A percentile compares a stretch with the other conserved stretches of the same genome.
These are phyloP conservation scores for Lucinisca nassula DNA, from an alignment of 2,888 invertebrate species.

Conservation along the genomic window DNA sequence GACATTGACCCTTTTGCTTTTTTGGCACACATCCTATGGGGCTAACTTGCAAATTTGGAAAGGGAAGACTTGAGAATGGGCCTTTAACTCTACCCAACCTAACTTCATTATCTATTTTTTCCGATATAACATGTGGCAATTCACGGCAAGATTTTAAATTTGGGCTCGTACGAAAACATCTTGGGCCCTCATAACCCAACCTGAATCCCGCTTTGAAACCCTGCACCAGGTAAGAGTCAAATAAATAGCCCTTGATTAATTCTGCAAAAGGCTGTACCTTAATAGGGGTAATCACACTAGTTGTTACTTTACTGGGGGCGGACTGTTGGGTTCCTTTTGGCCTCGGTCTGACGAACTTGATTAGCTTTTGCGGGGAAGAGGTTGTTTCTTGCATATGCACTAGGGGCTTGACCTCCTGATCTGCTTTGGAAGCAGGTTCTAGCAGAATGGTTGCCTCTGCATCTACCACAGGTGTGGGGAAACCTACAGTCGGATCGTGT, in stretches of 20 bases:
- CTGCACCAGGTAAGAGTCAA: background rate
- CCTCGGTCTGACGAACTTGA: too few species aligned
- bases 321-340: too few species aligned
- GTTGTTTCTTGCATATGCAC: too few species aligned
- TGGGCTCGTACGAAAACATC: background rate
- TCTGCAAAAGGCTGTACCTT: background rate
- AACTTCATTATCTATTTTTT: constrained; percentile 37
- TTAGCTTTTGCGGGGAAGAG: too few species aligned
- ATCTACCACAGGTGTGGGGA: constrained; percentile 1
- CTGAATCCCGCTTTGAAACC: constrained; percentile 21
- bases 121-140: constrained; percentile 1
- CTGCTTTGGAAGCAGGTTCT: too few species aligned
- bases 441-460: too few species aligned
- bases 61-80: constrained; percentile 34
- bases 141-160: constrained; percentile 42
- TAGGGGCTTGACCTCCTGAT: too few species aligned
- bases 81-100: constrained; percentile 16
- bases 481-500: background rate
- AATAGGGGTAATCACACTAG: too few species aligned
- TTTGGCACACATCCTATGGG: constrained; percentile 52
- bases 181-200: constrained; percentile 31
- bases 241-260: background rate
- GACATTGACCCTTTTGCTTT: constrained; percentile 24
- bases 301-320: background rate
- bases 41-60: constrained; percentile 25